Evolutionary conservation across 2,113 vertebrate genomes (phyloP).

Genomic region (Alectura lathami): DNA sequence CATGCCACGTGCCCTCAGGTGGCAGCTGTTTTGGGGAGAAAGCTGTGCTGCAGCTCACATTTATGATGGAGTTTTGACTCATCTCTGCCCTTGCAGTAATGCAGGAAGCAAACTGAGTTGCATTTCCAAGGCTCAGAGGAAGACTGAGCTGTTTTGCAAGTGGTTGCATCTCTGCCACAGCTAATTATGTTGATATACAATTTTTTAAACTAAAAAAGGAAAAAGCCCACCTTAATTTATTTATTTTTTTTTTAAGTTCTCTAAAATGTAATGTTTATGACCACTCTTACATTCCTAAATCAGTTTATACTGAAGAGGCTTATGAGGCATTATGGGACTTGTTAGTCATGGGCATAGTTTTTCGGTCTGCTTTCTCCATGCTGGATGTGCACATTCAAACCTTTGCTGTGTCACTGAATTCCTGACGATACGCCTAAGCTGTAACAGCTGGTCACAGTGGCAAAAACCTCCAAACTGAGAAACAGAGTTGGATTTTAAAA

Average conservation of each 20-base stretch:
- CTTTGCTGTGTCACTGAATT: constrained; percentile 51
- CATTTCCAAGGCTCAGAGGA: neutral
- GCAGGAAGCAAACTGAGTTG: neutral
- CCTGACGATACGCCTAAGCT: constrained; percentile 13
- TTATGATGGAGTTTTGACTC: neutral
- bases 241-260: neutral
- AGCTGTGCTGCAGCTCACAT: neutral
- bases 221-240: too few species aligned
- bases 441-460: constrained; percentile 19
- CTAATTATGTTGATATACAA: neutral
- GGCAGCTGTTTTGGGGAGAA: constrained; percentile 3
- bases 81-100: neutral
- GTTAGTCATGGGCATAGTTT: constrained; percentile 33
- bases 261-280: neutral
- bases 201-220: neutral
- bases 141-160: neutral
- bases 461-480: neutral
- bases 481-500: neutral
- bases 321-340: constrained; percentile 17
- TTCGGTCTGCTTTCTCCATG: neutral
- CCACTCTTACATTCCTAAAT: neutral
- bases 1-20: fast-evolving
- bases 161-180: neutral
- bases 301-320: neutral
- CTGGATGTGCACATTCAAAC: neutral